Base-by-base conservation (phyloP, 2,888 invertebrate genomes). In the Polydrusus pterygomalis region DNA sequence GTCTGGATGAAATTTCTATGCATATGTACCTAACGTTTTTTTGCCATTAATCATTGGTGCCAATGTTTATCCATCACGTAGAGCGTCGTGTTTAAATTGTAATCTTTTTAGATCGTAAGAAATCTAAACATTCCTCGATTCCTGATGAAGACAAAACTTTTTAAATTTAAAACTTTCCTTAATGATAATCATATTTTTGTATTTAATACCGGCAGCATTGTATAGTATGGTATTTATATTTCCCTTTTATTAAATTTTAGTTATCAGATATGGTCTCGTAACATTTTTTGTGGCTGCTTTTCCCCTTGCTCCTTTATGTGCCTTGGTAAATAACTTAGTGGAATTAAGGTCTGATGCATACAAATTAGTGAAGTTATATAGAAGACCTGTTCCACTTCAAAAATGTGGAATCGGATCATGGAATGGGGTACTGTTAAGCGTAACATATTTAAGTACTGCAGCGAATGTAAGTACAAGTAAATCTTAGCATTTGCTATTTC, bases 221-320 rank as follows among this genome's bases (percentile, higher is more conserved):
- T n/a, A n/a, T n/a, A n/a, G n/a, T n/a, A n/a, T n/a, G n/a, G n/a
- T n/a, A n/a, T n/a, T n/a, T n/a, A n/a, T n/a, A n/a, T n/a, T n/a
- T n/a, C n/a, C n/a, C n/a, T 30, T 30, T 30, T 7, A 6, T 34
- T 34, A 34, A 7, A 2, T 68, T 77, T 70, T 60, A 92, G 92
- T 91, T 51, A 88, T 92, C 54, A 92, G 92, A 85, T 92, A 90
- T 85, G 92, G 92, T 1, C 91, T 91, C 82, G 89, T 92, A 63
- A 91, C 91, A 0, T 88, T 92, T 64, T 93, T 92, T 84, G 91
- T 91, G 38, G 90, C 91, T 10, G 91, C 91, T 0, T 92, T 92
- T 83, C 92, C 92, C 0, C 85, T 93, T 63, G 92, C 91, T n/a
- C 92, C 92, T 0, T 83, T 92, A 17, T 91, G 91, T 81, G 91